Evolutionary conservation across 2,888 invertebrate genomes (phyloP).

Genomic region (Coenonympha arcania): DNA sequence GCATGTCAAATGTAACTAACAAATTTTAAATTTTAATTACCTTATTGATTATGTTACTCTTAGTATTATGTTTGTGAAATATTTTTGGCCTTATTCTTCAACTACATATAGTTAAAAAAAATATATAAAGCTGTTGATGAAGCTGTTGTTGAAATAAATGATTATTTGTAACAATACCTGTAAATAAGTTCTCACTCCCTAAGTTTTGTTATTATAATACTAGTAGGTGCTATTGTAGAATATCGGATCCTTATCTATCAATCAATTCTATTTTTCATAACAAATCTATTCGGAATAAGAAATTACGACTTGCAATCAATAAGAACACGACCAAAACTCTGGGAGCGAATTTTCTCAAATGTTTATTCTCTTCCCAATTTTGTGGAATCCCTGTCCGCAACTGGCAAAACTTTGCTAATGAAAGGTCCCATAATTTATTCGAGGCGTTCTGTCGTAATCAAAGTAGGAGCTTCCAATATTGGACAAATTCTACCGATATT

Average conservation of each 20-base stretch:
- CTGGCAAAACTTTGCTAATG: conserved; percentile 15
- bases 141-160: too few relatives aligned
- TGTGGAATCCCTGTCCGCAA: conserved; percentile 5
- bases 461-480: conserved; percentile 5
- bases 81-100: too few relatives aligned
- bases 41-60: too few relatives aligned
- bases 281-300: background rate
- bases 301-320: background rate
- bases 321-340: background rate
- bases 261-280: background rate
- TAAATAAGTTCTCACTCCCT: too few relatives aligned
- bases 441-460: conserved; percentile 6
- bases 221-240: background rate
- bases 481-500: conserved; percentile 7
- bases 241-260: background rate
- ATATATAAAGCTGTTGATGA: too few relatives aligned
- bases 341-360: conserved; percentile 8
- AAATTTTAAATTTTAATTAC: too few relatives aligned
- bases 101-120: too few relatives aligned
- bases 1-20: too few relatives aligned
- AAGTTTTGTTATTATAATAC: too few relatives aligned
- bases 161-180: too few relatives aligned
- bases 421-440: conserved; percentile 17
- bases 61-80: too few relatives aligned
- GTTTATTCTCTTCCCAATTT: conserved; percentile 11